Percentiles rank a stretch among this genome's conserved stretches.
These are phyloP conservation scores for Larimichthys crocea DNA, from an alignment of 2,113 vertebrate genomes.

Conservation along the genomic window DNA sequence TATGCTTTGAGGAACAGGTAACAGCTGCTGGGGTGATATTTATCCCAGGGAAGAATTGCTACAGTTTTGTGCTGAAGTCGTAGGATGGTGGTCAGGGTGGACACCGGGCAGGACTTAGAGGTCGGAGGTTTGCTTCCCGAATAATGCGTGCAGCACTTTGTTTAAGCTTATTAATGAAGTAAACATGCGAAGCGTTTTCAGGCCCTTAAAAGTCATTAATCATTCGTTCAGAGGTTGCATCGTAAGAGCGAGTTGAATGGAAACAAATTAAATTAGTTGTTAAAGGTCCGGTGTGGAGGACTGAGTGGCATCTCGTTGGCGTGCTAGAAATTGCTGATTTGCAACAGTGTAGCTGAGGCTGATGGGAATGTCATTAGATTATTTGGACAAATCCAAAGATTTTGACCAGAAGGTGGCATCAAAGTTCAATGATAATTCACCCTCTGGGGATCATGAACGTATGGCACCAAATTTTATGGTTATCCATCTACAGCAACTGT, in stretches of 20 bases:
- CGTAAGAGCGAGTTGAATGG: neutral
- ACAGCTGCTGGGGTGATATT: neutral
- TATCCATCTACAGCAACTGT: no score
- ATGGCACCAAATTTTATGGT: neutral
- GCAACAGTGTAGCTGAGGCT: neutral
- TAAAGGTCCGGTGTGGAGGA: no score
- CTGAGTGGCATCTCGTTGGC: no score
- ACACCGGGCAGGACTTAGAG: neutral
- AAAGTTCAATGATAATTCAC: neutral
- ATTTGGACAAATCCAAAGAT: neutral
- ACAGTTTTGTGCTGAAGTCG: neutral
- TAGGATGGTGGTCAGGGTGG: no score
- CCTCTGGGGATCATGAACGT: neutral
- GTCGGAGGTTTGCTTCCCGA: neutral
- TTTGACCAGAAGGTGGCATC: neutral
- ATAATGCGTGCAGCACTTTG: neutral
- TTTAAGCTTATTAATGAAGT: neutral
- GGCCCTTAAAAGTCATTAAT: neutral
- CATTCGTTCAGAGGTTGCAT: neutral
- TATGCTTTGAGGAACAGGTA: neutral
- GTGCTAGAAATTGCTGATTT: neutral
- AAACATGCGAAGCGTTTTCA: neutral
- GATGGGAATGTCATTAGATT: neutral
- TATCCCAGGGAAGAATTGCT: neutral
- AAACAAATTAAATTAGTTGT: neutral